Percentiles rank a stretch among this genome's conserved stretches.
phyloP scores from a whole-genome alignment of 2,113 vertebrate genomes.

The Thinocorus orbignyianus region DNA sequence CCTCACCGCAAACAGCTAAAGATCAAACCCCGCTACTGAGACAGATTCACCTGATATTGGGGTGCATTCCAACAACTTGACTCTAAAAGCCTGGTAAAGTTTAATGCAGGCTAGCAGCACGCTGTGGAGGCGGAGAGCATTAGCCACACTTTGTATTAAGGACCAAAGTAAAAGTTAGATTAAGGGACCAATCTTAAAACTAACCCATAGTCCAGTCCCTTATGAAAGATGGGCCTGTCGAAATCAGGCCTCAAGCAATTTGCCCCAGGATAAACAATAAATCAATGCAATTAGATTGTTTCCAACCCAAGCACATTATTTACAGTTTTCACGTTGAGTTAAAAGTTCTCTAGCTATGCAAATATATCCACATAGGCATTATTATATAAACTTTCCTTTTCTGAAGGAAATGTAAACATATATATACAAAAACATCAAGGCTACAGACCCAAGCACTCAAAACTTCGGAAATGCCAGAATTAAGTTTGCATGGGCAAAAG shows the following conservation, averaged over 20 bases:
- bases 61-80: background rate
- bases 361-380: background rate
- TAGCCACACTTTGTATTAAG: background rate
- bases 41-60: background rate
- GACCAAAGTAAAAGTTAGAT: background rate
- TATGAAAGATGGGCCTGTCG: background rate
- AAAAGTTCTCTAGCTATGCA: background rate
- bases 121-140: background rate
- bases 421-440: slow-evolving; percentile 15
- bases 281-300: background rate
- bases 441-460: slow-evolving; percentile 1
- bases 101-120: background rate
- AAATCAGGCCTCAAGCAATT: background rate
- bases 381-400: slow-evolving; percentile 16
- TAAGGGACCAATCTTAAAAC: background rate
- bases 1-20: background rate
- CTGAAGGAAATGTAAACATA: slow-evolving; percentile 26
- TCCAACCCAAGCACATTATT: background rate
- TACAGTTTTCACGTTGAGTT: background rate
- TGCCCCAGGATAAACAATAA: background rate
- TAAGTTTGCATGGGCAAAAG: slow-evolving; percentile 58
- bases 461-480: slow-evolving; percentile 51
- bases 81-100: background rate
- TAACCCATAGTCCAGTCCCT: background rate
- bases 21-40: background rate